These are phyloP conservation scores for Sturnus vulgaris DNA, from an alignment of 2,113 vertebrate genomes.

Conservation along the genomic window DNA sequence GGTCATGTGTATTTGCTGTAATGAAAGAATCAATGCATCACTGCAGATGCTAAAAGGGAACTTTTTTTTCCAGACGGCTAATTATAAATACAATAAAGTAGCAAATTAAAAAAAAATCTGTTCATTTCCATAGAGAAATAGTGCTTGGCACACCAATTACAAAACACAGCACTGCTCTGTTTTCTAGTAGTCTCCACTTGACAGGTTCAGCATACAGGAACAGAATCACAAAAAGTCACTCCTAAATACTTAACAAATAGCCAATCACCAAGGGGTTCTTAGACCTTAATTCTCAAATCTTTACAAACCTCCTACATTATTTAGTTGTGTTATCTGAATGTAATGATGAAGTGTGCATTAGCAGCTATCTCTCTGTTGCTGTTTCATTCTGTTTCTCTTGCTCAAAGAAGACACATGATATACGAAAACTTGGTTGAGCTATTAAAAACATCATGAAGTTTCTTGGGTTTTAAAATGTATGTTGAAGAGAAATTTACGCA, in stretches of 20 bases:
- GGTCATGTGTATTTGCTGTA: slow-evolving; percentile 74
- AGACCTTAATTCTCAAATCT: slow-evolving; percentile 5
- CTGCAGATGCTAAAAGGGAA: slow-evolving; percentile 62
- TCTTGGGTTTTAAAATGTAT: not conserved
- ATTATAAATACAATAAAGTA: slow-evolving; percentile 75
- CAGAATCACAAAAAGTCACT: slow-evolving; percentile 26
- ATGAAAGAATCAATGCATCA: slow-evolving; percentile 72
- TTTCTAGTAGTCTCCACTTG: slow-evolving; percentile 6
- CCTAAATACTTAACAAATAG: not conserved
- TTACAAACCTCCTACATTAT: slow-evolving; percentile 15
- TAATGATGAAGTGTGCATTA: not conserved
- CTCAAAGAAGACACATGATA: not conserved
- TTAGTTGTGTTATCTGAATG: slow-evolving; percentile 18
- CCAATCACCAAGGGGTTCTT: slow-evolving; percentile 23
- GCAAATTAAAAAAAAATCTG: slow-evolving; percentile 63
- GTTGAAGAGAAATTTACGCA: not conserved
- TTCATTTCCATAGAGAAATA: slow-evolving; percentile 61
- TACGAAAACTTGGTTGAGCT: not conserved
- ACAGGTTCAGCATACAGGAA: slow-evolving; percentile 23
- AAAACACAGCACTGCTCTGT: slow-evolving; percentile 20
- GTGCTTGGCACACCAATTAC: slow-evolving; percentile 47
- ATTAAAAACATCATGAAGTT: not conserved
- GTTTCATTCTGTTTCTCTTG: not conserved
- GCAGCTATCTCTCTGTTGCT: not conserved
- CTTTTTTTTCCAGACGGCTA: slow-evolving; percentile 63